Percentiles rank a stretch among this genome's conserved stretches.
These are phyloP conservation scores for Sycophaga agraensis DNA, from an alignment of 1,140 invertebrate species.

Conservation along the genomic window DNA sequence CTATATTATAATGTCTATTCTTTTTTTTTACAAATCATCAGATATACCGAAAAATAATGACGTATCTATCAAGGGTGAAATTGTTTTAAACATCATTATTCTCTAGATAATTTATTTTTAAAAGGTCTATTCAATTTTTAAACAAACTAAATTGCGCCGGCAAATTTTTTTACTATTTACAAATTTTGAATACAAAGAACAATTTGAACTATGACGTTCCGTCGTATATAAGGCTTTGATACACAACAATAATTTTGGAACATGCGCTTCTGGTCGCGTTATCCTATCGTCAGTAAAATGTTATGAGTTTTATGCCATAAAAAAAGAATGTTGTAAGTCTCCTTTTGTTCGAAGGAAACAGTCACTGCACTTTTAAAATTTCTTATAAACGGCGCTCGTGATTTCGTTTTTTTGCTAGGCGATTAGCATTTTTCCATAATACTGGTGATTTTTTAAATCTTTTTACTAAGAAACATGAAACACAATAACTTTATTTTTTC, in stretches of 20 bases:
- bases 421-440: constrained; percentile 18
- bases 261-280: constrained; percentile 5
- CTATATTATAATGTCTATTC: background rate
- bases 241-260: constrained; percentile 22
- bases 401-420: constrained; percentile 19
- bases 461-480: constrained; percentile 29
- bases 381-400: constrained; percentile 3
- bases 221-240: constrained; percentile 27
- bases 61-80: background rate
- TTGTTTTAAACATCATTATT: constrained; percentile 6
- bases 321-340: constrained; percentile 9
- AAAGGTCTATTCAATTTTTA: background rate
- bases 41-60: constrained; percentile 9
- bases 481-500: constrained; percentile 32
- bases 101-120: background rate
- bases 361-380: constrained; percentile 21
- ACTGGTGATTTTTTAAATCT: constrained; percentile 9
- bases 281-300: constrained; percentile 25
- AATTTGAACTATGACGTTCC: constrained; percentile 28
- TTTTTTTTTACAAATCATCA: constrained; percentile 14
- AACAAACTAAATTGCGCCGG: background rate
- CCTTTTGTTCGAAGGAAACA: constrained; percentile 24
- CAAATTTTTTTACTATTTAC: constrained; percentile 20
- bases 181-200: constrained; percentile 24
- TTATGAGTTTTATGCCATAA: background rate